Percentiles rank a stretch among this genome's conserved stretches.
phyloP scores from a whole-genome alignment of 2,888 invertebrate species.

The Drosophila melanosoma region DNA sequence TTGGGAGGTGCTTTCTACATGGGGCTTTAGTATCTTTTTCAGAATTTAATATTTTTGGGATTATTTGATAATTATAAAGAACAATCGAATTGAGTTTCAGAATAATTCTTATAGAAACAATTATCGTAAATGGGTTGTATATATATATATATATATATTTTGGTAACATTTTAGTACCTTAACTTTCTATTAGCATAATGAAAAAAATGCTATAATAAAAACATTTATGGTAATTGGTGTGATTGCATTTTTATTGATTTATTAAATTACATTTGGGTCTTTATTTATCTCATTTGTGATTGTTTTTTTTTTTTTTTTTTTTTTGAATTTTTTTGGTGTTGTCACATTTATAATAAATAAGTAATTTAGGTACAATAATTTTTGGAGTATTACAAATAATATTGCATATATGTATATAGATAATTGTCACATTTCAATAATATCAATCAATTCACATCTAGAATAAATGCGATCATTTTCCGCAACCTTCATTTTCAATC shows the following conservation, averaged over 20 bases:
- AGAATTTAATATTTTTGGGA: background rate
- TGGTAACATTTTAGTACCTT: background rate
- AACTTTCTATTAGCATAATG: background rate
- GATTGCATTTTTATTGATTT: conserved; percentile 27
- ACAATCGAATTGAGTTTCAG: background rate
- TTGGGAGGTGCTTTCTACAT: background rate
- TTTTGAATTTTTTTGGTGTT: conserved; percentile 1
- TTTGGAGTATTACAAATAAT: conserved; percentile 62
- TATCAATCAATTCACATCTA: conserved; percentile 36
- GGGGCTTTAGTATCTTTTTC: background rate
- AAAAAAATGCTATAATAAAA: background rate
- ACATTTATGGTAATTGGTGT: background rate
- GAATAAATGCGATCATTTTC: conserved; percentile 19
- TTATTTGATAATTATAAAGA: background rate
- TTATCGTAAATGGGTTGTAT: background rate
- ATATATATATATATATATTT: background rate
- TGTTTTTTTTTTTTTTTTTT: background rate
- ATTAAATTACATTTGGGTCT: conserved; percentile 51
- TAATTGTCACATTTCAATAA: conserved; percentile 18
- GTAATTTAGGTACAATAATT: conserved; percentile 42
- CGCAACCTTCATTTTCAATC: conserved; percentile 32
- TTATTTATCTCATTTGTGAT: background rate
- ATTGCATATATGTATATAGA: conserved; percentile 46
- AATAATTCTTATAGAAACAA: background rate
- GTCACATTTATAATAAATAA: conserved; percentile 57